A percentile compares a stretch with the other conserved stretches of the same genome.
These are phyloP conservation scores for Eurystomus glaucurus DNA, from an alignment of 2,797 vertebrate genomes.

Conservation along the genomic window DNA sequence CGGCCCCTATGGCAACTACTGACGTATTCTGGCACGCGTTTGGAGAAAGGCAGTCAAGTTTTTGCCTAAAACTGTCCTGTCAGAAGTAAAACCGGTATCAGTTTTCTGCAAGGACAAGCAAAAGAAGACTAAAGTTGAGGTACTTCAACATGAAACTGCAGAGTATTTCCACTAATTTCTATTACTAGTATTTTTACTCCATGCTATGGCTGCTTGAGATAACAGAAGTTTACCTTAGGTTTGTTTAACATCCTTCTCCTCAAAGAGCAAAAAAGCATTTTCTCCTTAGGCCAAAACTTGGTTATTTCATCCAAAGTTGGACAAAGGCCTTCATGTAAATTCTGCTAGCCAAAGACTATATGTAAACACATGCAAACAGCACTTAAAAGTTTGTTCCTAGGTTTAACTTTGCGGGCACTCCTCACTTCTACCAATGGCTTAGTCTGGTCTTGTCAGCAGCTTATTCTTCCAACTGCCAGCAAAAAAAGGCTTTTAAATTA, in stretches of 20 bases:
- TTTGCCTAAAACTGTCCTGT: neutral
- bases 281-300: neutral
- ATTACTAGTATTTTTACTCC: too few species aligned
- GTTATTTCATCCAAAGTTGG: neutral
- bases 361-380: neutral
- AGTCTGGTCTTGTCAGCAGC: conserved; percentile 15
- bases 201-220: neutral
- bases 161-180: neutral
- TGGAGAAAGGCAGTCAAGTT: neutral
- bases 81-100: neutral
- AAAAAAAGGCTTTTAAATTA: conserved; percentile 17
- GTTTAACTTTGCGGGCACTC: neutral
- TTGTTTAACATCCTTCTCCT: neutral
- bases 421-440: neutral
- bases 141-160: neutral
- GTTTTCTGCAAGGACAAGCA: neutral
- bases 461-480: conserved; percentile 7
- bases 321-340: neutral
- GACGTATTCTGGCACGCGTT: neutral
- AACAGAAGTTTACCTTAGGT: neutral
- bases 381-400: neutral
- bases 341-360: neutral
- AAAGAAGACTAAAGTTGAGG: neutral
- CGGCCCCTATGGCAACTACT: neutral
- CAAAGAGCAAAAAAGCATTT: neutral